Evolutionary conservation across 1,140 invertebrate species (phyloP).

Genomic region (Caerostris darwini): DNA sequence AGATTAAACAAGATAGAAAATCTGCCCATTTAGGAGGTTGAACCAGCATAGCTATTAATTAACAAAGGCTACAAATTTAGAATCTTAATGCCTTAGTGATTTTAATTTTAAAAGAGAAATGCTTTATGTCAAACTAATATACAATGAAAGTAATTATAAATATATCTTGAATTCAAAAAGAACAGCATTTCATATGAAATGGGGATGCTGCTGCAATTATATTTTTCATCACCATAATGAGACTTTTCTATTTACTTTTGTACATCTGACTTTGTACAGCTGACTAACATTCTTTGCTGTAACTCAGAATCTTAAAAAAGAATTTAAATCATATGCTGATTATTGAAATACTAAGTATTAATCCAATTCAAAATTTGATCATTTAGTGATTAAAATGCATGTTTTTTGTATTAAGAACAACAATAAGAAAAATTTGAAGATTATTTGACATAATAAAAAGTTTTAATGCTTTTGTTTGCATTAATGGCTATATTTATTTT

Average conservation of each 20-base stretch:
- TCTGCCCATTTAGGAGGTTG: conserved; percentile 98
- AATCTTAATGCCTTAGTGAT: too few relatives aligned
- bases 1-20: conserved; percentile 96
- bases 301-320: neutral
- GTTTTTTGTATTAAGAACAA: too few relatives aligned
- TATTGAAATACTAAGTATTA: too few relatives aligned
- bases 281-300: neutral
- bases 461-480: too few relatives aligned
- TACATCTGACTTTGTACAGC: conserved; percentile 8
- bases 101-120: too few relatives aligned
- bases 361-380: too few relatives aligned
- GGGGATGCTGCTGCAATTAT: neutral
- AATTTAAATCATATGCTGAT: too few relatives aligned
- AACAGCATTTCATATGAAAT: conserved; percentile 19
- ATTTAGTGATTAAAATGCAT: too few relatives aligned
- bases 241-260: neutral
- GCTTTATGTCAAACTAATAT: too few relatives aligned
- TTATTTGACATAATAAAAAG: too few relatives aligned
- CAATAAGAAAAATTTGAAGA: too few relatives aligned
- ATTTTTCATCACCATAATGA: neutral
- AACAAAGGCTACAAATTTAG: neutral
- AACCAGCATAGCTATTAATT: conserved; percentile 89
- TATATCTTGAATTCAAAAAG: neutral
- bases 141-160: neutral
- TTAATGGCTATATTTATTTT: too few relatives aligned